A percentile compares a stretch with the other conserved stretches of the same genome.
These are phyloP conservation scores for Cranoglanis bouderius DNA, from an alignment of 2,113 vertebrate genomes.

Conservation along the genomic window DNA sequence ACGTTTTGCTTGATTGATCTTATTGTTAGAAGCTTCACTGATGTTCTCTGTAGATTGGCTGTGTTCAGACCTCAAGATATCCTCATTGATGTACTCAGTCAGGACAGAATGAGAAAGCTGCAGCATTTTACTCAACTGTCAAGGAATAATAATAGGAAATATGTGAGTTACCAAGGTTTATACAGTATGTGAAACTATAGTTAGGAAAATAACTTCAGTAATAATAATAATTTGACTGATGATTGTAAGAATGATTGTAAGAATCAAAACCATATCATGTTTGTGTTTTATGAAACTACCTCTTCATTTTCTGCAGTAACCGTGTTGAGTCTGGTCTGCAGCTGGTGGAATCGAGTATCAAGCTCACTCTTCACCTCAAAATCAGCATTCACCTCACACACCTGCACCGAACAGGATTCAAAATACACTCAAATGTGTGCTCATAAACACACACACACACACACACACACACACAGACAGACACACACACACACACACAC, in stretches of 20 bases:
- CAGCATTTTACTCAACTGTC: slow-evolving; percentile 75
- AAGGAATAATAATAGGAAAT: background rate
- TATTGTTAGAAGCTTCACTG: slow-evolving; percentile 64
- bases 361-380: slow-evolving; percentile 78
- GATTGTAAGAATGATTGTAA: background rate
- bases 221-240: background rate
- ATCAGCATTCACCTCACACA: slow-evolving; percentile 77
- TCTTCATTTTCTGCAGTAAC: slow-evolving; percentile 76
- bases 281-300: slow-evolving; percentile 56
- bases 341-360: slow-evolving; percentile 78
- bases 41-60: slow-evolving; percentile 70
- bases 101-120: slow-evolving; percentile 70
- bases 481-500: background rate
- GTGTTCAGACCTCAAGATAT: slow-evolving; percentile 73
- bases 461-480: background rate
- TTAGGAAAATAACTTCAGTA: background rate
- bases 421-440: background rate
- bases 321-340: slow-evolving; percentile 75
- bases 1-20: slow-evolving; percentile 68
- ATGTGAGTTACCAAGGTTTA: background rate
- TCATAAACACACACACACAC: background rate
- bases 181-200: background rate
- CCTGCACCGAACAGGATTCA: slow-evolving; percentile 62
- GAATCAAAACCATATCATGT: background rate
- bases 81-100: slow-evolving; percentile 70